Conservation (phyloP, 2,888 invertebrate genomes). For the Cremastobaeus sp. region DNA sequence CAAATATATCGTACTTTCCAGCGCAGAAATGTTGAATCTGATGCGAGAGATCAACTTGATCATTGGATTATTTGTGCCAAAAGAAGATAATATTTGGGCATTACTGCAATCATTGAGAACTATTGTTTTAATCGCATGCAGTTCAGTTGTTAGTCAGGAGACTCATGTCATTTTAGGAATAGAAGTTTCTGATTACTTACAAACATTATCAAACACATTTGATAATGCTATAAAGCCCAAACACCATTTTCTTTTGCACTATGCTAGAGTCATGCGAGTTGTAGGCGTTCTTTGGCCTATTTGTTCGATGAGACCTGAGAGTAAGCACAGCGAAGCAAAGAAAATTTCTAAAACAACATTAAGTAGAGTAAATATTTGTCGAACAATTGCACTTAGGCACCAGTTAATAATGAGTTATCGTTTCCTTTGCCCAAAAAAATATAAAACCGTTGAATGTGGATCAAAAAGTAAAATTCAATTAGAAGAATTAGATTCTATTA, state of each 20-base stretch:
- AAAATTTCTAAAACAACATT: background rate
- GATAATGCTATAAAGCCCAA: background rate
- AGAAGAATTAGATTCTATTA: background rate
- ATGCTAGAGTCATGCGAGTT: background rate
- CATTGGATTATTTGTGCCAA: constrained; percentile 55
- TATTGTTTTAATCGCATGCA: constrained; percentile 5
- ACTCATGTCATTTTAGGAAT: background rate
- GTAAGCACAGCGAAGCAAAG: background rate
- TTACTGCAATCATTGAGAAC: background rate
- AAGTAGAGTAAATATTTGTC: background rate
- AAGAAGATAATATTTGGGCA: constrained; percentile 47
- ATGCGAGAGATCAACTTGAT: constrained; percentile 49
- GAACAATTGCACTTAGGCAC: background rate
- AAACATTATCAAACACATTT: background rate
- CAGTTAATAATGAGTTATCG: background rate
- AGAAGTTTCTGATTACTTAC: background rate
- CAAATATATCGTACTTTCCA: constrained; percentile 53
- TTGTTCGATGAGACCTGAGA: background rate
- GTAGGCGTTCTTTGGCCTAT: background rate
- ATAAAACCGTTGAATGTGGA: background rate
- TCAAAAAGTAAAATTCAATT: background rate
- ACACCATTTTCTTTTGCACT: background rate
- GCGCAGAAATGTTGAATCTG: constrained; percentile 60
- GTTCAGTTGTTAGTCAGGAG: constrained; percentile 1
- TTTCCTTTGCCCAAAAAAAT: background rate